phyloP scores from a whole-genome alignment of 2,888 invertebrate genomes.

The Loripinus fragilis region DNA sequence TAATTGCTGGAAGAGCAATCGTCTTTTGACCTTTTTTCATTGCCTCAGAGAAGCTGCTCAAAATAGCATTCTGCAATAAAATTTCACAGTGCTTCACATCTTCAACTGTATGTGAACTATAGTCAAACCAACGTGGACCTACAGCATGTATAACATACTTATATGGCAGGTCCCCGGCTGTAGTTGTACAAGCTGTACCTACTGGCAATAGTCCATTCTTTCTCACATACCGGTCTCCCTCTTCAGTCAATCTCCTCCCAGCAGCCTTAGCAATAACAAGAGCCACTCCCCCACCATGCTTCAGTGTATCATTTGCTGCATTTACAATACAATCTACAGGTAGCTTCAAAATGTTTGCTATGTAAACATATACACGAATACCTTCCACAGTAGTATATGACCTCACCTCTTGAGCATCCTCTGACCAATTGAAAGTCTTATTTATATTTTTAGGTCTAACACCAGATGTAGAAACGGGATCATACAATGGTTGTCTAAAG shows the following conservation, averaged over 20 bases:
- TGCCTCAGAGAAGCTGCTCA: constrained; percentile 4
- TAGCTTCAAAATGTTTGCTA: neutral
- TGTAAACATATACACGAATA: neutral
- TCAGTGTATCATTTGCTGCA: neutral
- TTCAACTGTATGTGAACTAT: neutral
- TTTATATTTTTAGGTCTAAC: neutral
- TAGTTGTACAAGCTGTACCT: neutral
- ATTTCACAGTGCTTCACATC: constrained; percentile 1
- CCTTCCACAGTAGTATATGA: neutral
- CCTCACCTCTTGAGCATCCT: neutral
- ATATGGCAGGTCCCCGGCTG: neutral
- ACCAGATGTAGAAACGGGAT: neutral
- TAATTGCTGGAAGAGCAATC: constrained; percentile 6
- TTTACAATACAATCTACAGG: neutral
- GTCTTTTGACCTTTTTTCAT: neutral
- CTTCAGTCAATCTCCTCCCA: neutral
- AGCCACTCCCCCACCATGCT: neutral
- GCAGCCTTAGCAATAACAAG: neutral
- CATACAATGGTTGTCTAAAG: neutral
- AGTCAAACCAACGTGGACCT: neutral
- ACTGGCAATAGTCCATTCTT: neutral
- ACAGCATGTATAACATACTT: neutral
- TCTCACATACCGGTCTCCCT: neutral
- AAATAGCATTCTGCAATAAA: neutral
- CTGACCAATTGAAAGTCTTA: neutral